Evolutionary conservation across 2,113 vertebrate species (phyloP).

Genomic region (Odontesthes bonariensis): DNA sequence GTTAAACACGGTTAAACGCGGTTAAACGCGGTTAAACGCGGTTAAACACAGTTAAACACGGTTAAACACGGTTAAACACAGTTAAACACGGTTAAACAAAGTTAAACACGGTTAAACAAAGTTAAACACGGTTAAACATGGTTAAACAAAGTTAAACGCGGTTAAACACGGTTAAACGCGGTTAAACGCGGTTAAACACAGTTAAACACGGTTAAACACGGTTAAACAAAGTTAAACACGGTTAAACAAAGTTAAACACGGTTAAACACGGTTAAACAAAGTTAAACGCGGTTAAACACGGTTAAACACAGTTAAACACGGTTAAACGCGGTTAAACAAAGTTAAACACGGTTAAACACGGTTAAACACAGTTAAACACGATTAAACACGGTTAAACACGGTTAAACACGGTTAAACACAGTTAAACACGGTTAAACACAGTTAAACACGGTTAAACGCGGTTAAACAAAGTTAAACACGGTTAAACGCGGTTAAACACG

Average conservation of each 20-base stretch:
- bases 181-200: background rate
- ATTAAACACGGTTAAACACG: no score
- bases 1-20: no score
- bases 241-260: no score
- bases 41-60: background rate
- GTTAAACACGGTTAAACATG: background rate
- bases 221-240: background rate
- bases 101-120: no score
- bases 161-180: background rate
- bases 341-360: background rate
- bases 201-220: background rate
- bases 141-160: background rate
- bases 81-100: fast-evolving
- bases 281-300: background rate
- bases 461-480: background rate
- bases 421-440: no score
- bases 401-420: background rate
- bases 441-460: background rate
- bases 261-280: background rate
- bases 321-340: no score
- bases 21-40: fast-evolving
- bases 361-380: background rate
- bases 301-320: background rate
- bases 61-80: background rate
- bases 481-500: no score